phyloP scores from a whole-genome alignment of 2,888 invertebrate genomes.

The Xestia xanthographa region DNA sequence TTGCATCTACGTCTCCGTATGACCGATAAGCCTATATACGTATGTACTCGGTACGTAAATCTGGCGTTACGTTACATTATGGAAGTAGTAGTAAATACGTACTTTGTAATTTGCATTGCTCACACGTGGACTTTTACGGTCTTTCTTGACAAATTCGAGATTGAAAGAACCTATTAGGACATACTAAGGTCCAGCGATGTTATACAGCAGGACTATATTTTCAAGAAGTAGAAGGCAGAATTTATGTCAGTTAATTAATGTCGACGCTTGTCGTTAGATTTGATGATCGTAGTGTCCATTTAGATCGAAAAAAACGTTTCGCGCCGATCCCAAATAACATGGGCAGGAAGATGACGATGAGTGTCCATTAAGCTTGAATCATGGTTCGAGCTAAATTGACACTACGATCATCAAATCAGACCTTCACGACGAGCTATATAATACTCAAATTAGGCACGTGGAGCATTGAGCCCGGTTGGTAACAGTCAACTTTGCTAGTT shows the following conservation, averaged over 20 bases:
- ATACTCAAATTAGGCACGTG: not conserved
- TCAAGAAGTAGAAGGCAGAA: not conserved
- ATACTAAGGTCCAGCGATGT: not conserved
- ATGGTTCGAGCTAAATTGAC: no score
- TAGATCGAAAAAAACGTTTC: no score
- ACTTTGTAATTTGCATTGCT: slow-evolving; percentile 14
- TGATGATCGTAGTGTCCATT: no score
- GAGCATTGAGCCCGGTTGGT: not conserved
- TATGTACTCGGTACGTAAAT: slow-evolving; percentile 39
- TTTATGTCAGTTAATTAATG: not conserved
- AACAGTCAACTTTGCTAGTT: not conserved
- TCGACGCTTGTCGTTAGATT: not conserved
- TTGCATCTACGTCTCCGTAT: slow-evolving; percentile 57
- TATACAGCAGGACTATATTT: not conserved
- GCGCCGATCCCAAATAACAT: no score
- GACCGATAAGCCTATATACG: slow-evolving; percentile 54
- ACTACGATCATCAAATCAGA: not conserved
- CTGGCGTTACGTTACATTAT: slow-evolving; percentile 56
- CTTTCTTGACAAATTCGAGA: slow-evolving; percentile 7
- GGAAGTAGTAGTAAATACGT: slow-evolving; percentile 45
- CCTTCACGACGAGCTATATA: not conserved
- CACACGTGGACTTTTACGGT: slow-evolving; percentile 31
- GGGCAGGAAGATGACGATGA: no score
- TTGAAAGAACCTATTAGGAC: slow-evolving; percentile 23
- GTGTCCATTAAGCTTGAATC: no score